These are phyloP conservation scores for Rhinophrynus dorsalis DNA, from an alignment of 2,797 vertebrate genomes.

Conservation along the genomic window DNA sequence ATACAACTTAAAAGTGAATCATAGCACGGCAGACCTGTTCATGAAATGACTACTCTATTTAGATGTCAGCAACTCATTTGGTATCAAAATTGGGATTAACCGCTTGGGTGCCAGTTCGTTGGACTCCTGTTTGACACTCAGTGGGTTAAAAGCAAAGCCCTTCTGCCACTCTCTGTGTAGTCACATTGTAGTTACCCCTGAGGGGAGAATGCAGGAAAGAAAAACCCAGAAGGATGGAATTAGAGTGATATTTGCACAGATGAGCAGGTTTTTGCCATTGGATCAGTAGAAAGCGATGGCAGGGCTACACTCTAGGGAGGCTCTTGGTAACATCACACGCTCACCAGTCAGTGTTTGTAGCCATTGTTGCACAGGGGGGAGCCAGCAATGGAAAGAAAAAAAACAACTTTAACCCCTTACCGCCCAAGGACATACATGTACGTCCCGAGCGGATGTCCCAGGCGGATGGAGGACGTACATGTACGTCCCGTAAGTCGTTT, in stretches of 20 bases:
- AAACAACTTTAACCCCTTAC: too few species aligned
- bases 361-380: conserved; percentile 68
- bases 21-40: too few species aligned
- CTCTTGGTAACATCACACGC: conserved; percentile 73
- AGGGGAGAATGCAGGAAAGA: conserved; percentile 81
- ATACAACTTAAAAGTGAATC: too few species aligned
- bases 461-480: too few species aligned
- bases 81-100: too few species aligned
- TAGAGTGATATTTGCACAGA: conserved; percentile 79
- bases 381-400: conserved; percentile 36
- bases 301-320: conserved; percentile 77
- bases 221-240: conserved; percentile 81
- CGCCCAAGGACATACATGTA: too few species aligned
- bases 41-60: too few species aligned
- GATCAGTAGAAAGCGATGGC: conserved; percentile 78
- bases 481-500: too few species aligned
- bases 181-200: conserved; percentile 78
- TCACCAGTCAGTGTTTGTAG: conserved; percentile 74
- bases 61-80: too few species aligned
- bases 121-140: too few species aligned
- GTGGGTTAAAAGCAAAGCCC: conserved; percentile 76
- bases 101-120: too few species aligned
- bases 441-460: too few species aligned
- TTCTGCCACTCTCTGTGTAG: conserved; percentile 80
- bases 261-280: conserved; percentile 76